Conservation (phyloP, 2,113 vertebrate genomes). For the Anolis carolinensis region DNA sequence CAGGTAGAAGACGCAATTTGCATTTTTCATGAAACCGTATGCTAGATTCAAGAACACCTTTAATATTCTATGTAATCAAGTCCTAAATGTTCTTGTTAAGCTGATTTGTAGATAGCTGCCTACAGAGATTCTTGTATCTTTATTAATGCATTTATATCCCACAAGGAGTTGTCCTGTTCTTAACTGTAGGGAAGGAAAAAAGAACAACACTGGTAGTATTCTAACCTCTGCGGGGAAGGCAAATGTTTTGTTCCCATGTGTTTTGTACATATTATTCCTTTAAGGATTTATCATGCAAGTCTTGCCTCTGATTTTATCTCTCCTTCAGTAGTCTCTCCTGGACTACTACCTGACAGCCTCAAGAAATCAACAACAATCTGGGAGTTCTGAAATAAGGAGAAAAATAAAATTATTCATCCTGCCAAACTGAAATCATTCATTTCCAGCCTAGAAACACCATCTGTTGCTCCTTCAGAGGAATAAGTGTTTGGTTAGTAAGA, state of each 20-base stretch:
- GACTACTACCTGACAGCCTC: not conserved
- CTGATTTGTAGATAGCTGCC: not conserved
- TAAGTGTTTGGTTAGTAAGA: constrained; percentile 56
- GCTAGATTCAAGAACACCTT: not conserved
- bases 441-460: constrained; percentile 40
- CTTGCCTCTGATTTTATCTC: not conserved
- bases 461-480: constrained; percentile 38
- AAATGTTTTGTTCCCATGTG: not conserved
- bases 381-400: not conserved
- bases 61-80: not conserved
- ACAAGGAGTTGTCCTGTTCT: not conserved
- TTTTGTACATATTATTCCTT: not conserved
- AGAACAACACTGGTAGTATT: not conserved
- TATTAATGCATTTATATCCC: not conserved
- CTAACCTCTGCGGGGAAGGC: not conserved
- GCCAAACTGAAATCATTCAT: constrained; percentile 13
- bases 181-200: not conserved
- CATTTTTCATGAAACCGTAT: too few relatives aligned
- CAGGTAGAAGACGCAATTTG: too few relatives aligned
- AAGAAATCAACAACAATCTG: not conserved
- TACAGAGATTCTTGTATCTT: not conserved
- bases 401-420: not conserved
- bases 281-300: not conserved
- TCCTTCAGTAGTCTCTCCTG: not conserved
- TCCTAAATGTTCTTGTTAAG: not conserved